phyloP scores from a whole-genome alignment of 2,888 invertebrate species.

The Tetragonula carbonaria region DNA sequence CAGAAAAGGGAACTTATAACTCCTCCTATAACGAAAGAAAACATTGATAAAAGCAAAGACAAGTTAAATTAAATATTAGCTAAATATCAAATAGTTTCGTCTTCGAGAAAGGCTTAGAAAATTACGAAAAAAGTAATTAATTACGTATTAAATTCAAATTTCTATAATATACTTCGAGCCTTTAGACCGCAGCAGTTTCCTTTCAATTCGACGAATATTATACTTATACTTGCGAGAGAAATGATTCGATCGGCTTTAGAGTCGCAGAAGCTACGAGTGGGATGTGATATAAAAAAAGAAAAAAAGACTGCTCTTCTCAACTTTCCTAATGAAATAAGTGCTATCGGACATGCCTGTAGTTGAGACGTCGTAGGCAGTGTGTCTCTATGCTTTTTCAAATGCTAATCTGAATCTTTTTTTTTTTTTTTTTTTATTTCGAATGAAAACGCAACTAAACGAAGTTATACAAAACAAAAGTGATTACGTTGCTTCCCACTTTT shows the following conservation, averaged over 20 bases:
- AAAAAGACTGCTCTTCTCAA: conserved; percentile 36
- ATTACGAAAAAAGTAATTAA: background rate
- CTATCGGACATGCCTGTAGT: conserved; percentile 17
- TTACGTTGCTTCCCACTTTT: background rate
- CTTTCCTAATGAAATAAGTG: conserved; percentile 58
- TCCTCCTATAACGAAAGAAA: conserved; percentile 85
- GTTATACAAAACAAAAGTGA: background rate
- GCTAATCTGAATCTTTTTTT: background rate
- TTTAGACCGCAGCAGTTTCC: background rate
- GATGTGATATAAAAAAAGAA: conserved; percentile 47
- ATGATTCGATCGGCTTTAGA: conserved; percentile 28
- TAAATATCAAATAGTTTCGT: background rate
- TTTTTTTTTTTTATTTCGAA: background rate
- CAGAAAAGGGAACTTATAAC: conserved; percentile 91
- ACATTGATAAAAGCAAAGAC: background rate
- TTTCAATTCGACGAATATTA: background rate
- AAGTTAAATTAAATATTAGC: background rate
- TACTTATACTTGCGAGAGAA: background rate
- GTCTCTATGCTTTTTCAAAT: background rate
- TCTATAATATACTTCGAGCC: background rate
- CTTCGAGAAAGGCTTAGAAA: background rate
- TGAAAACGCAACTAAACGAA: background rate
- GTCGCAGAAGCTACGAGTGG: conserved; percentile 37
- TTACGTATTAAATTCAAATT: background rate
- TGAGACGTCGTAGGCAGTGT: background rate